These are phyloP conservation scores for Drosophila paulistorum DNA, from an alignment of 1,140 invertebrate genomes.

Conservation along the genomic window DNA sequence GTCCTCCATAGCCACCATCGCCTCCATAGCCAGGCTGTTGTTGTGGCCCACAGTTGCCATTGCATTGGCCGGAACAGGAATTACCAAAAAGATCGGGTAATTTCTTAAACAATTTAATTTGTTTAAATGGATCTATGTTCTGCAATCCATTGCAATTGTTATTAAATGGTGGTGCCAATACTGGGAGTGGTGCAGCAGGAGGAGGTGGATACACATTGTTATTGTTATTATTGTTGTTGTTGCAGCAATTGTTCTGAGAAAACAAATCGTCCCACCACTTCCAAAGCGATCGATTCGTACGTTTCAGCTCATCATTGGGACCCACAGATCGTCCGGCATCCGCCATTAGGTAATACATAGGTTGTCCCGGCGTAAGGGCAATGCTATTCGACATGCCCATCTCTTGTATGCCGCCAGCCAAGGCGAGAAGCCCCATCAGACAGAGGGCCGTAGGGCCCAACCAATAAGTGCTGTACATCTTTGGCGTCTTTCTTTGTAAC, in stretches of 20 bases:
- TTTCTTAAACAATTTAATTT: conserved; percentile 65
- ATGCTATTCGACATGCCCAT: conserved; percentile 37
- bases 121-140: conserved; percentile 62
- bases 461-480: conserved; percentile 39
- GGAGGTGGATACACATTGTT: conserved; percentile 26
- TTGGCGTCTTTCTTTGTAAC: conserved; percentile 27
- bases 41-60: conserved; percentile 35
- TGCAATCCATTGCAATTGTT: conserved; percentile 56
- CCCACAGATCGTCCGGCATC: conserved; percentile 53
- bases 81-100: conserved; percentile 61
- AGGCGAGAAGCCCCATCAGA: not conserved
- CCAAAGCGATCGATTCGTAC: conserved; percentile 67
- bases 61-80: conserved; percentile 37
- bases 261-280: conserved; percentile 75
- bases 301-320: conserved; percentile 58
- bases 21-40: conserved; percentile 1
- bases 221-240: conserved; percentile 37
- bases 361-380: conserved; percentile 39
- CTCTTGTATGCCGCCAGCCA: not conserved
- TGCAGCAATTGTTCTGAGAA: conserved; percentile 46
- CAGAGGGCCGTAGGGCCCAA: not conserved
- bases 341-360: conserved; percentile 59
- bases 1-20: conserved; percentile 23
- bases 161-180: not conserved
- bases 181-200: not conserved